Percentiles rank a stretch among this genome's conserved stretches.
These are phyloP conservation scores for Tetramorium bicarinatum DNA, from an alignment of 2,888 invertebrate species.

Conservation along the genomic window DNA sequence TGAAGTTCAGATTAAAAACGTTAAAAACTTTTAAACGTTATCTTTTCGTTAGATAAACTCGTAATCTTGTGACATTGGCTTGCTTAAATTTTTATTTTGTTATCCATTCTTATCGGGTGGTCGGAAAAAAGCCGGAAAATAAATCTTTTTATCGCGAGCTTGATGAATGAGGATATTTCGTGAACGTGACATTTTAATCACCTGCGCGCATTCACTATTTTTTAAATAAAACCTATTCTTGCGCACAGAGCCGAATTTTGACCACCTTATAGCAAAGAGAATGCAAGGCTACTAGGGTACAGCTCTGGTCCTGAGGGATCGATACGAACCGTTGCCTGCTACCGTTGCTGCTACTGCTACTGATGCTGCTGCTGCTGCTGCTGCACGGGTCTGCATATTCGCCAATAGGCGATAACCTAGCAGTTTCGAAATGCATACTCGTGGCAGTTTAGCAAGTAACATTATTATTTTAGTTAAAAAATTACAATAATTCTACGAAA, in stretches of 20 bases:
- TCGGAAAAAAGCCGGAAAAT: not conserved
- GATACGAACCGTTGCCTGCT: constrained; percentile 75
- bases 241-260: constrained; percentile 36
- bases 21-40: not conserved
- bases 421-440: constrained; percentile 47
- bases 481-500: constrained; percentile 23
- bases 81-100: not conserved
- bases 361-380: constrained; percentile 63
- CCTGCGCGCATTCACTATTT: not conserved
- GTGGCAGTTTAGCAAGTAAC: not conserved
- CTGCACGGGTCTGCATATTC: constrained; percentile 69
- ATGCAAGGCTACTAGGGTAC: constrained; percentile 65
- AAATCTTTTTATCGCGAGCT: not conserved
- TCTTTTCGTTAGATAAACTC: not conserved
- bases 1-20: constrained; percentile 15
- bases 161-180: not conserved
- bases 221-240: not conserved
- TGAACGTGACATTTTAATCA: not conserved
- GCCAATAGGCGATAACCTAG: constrained; percentile 64
- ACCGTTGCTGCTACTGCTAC: constrained; percentile 55
- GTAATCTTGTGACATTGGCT: not conserved
- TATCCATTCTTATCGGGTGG: not conserved
- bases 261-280: constrained; percentile 69
- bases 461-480: constrained; percentile 11
- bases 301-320: constrained; percentile 77